Evolutionary conservation across 2,797 vertebrate species (phyloP), one percentile per base, ranked within the genome.

Genomic region (Eurystomus glaucurus): DNA sequence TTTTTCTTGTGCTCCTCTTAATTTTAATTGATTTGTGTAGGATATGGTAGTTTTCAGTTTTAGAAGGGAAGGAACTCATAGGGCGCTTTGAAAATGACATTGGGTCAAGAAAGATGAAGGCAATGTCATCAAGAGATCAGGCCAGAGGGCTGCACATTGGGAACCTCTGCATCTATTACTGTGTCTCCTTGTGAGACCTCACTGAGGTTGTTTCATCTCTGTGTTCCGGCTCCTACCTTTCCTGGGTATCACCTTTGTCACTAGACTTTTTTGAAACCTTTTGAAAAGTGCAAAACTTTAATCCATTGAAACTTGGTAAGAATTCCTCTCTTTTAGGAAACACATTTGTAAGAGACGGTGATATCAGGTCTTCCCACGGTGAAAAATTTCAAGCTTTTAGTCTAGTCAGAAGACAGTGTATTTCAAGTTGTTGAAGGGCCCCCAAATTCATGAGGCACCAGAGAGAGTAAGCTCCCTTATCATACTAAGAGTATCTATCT

Each of bases 251-350:
- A 60, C 64, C 31, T 90, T 64, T 88, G 74, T 39, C 84, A 70
- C 41, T 18, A 74, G 54, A 43, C 14, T 23, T 43, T 85, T 64
- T 7, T 45, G 60, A 90, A 93, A 77, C 4, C 11, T 65, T 95
- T 62, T 89, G 75, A 79, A 85, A 96, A 88, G 64, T 23, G 5
- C 16, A 83, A 71, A 93, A 83, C 19, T 90, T 87, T 17, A 78
- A 51, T 35, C 2, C 1, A 46, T 33, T 85, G 74, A 69, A 95
- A 89, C 45, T 58, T 76, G 18, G 2, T 20, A 76, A 95, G 54
- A 87, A 16, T 21, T 50, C 10, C 3, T 84, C 14, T 61, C 69
- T 60, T 91, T 79, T 39, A 89, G 39, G 37, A 70, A 65, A 35
- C 5, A 19, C 14, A 11, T 48, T 68, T 51, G 7, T 12, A 10